Percentiles rank a stretch among this genome's conserved stretches.
phyloP scores from a whole-genome alignment of 1,140 invertebrate genomes.

The Drosophila trapezifrons region DNA sequence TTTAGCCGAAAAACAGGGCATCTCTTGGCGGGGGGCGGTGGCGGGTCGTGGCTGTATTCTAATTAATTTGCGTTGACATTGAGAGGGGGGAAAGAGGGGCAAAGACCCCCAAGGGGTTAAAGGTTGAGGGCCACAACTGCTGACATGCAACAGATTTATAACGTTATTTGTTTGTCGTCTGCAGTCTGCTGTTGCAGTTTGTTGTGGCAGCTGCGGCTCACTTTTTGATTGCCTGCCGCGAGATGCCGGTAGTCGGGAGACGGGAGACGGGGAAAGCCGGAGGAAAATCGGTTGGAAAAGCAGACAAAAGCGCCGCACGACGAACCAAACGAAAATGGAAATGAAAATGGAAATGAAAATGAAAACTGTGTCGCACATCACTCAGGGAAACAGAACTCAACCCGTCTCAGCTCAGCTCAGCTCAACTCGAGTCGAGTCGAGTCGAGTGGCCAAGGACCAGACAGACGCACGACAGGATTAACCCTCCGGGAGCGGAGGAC shows the following conservation, averaged over 20 bases:
- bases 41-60: slow-evolving; percentile 29
- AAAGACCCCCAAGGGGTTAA: neutral
- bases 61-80: slow-evolving; percentile 63
- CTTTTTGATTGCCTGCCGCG: slow-evolving; percentile 48
- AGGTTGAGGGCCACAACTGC: slow-evolving; percentile 27
- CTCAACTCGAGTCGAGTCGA: slow-evolving; percentile 31
- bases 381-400: slow-evolving; percentile 41
- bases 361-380: slow-evolving; percentile 59
- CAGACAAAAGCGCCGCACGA: slow-evolving; percentile 46
- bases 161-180: slow-evolving; percentile 60
- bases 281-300: slow-evolving; percentile 10
- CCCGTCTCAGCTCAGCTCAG: slow-evolving; percentile 4
- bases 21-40: slow-evolving; percentile 13
- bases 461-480: slow-evolving; percentile 38
- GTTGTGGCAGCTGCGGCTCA: slow-evolving; percentile 52
- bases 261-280: neutral
- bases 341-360: slow-evolving; percentile 35
- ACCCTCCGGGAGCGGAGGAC: slow-evolving; percentile 15
- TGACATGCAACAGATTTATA: slow-evolving; percentile 69
- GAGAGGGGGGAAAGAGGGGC: neutral
- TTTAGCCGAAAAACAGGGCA: slow-evolving; percentile 34
- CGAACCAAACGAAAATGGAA: slow-evolving; percentile 24
- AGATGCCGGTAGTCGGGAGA: neutral
- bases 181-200: slow-evolving; percentile 33
- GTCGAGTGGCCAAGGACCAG: slow-evolving; percentile 43